Evolutionary conservation across 2,797 vertebrate genomes (phyloP), one percentile per base, ranked within the genome.

Genomic region (Octomys mimax): DNA sequence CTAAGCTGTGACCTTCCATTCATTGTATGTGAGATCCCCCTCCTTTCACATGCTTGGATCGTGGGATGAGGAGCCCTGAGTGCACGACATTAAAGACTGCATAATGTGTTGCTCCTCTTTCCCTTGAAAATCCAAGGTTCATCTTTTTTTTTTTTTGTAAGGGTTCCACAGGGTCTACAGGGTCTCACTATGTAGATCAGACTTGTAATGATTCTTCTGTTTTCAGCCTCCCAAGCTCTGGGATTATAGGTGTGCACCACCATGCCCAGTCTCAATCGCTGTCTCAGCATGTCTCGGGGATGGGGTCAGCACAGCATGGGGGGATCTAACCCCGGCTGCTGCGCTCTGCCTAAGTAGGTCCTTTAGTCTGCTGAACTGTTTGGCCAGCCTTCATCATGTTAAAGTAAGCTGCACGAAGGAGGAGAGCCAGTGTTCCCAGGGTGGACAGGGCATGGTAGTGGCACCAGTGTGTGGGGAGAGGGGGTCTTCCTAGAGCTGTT

Each of bases 401-500:
- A 39, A 92, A 77, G 83, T 68, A 95, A 93, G 64, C 62, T 68
- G n/a, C 59, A 52, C 61, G 86, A 87, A 87, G 26, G 52, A 57
- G 54, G 78, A 13, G 59, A 54, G 13, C 3, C 46, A 6, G 10
- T 31, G 39, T 83, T 61, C 95, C 70, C 18, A 54, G 71, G 82
- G 12, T 54, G 62, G 3, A 18, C 24, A 75, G n/a, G 49, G 54
- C 33, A 92, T 49, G 6, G 49, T 39, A 36, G 16, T 61, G 33
- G 59, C 12, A 52, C 19, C 33, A 24, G 0, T 49, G 16, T 52
- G 28, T 28, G 18, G 0, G 1, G 18, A 19, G 52, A 46, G 22
- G 77, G 39, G 62, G n/a, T 87, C 93, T 95, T 46, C 83, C 89
- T 11, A 61, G 57, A 95, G 80, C 39, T 91, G 98, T 85, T 94